These are phyloP conservation scores for Dorcus parallelipipedus DNA, from an alignment of 2,888 invertebrate genomes.

Conservation along the genomic window DNA sequence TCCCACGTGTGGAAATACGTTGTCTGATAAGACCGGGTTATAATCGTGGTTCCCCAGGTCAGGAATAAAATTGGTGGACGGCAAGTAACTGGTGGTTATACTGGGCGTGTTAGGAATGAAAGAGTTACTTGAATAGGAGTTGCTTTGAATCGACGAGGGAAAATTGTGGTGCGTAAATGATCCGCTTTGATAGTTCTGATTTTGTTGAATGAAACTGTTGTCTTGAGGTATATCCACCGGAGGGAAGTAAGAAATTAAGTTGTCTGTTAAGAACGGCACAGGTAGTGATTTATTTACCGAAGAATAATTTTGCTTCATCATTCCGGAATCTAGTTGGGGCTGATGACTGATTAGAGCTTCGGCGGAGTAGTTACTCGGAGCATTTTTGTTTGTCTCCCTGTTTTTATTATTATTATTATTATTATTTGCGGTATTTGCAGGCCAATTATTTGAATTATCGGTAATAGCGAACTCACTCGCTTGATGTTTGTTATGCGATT, in stretches of 20 bases:
- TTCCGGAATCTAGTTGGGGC: slow-evolving; percentile 18
- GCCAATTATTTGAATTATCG: background rate
- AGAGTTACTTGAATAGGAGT: slow-evolving; percentile 34
- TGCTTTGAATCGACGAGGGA: slow-evolving; percentile 35
- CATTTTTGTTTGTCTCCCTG: slow-evolving; percentile 27
- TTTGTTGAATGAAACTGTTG: slow-evolving; percentile 38
- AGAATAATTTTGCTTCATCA: slow-evolving; percentile 11
- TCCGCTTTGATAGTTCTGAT: slow-evolving; percentile 38
- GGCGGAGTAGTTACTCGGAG: slow-evolving; percentile 45
- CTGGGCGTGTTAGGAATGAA: slow-evolving; percentile 37
- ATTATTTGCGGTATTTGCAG: slow-evolving; percentile 6
- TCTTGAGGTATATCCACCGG: slow-evolving; percentile 42
- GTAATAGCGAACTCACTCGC: background rate
- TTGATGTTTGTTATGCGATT: slow-evolving; percentile 9
- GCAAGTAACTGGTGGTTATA: slow-evolving; percentile 38
- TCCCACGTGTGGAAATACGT: slow-evolving; percentile 11
- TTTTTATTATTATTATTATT: slow-evolving; percentile 12
- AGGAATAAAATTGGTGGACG: slow-evolving; percentile 37
- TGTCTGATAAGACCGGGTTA: slow-evolving; percentile 20
- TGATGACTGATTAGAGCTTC: slow-evolving; percentile 47
- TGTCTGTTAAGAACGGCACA: slow-evolving; percentile 41
- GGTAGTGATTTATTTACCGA: slow-evolving; percentile 28
- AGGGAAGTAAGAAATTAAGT: slow-evolving; percentile 45
- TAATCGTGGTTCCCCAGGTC: slow-evolving; percentile 32
- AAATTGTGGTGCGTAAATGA: slow-evolving; percentile 39